Conservation (phyloP, 2,113 vertebrate species). For the Macquaria ambigua region DNA sequence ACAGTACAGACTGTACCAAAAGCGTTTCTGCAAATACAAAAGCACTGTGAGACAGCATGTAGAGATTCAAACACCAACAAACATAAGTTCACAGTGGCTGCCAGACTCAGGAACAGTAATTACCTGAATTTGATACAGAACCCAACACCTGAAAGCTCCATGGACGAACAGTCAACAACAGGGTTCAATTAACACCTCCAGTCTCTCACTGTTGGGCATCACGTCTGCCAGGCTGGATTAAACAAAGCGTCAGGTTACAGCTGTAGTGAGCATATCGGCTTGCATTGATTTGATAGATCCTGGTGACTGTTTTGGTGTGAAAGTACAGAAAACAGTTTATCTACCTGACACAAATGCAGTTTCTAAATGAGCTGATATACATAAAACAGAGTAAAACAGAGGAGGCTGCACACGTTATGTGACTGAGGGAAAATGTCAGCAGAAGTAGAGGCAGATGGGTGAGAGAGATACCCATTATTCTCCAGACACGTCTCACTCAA, state of each 20-base stretch:
- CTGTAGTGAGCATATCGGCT: constrained; percentile 23
- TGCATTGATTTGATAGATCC: constrained; percentile 22
- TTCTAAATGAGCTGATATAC: neutral
- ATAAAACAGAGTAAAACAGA: neutral
- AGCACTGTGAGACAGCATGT: neutral
- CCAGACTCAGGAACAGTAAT: constrained; percentile 67
- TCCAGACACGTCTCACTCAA: constrained; percentile 34
- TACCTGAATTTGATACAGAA: constrained; percentile 73
- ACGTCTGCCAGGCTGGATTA: constrained; percentile 44
- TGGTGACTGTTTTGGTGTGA: neutral
- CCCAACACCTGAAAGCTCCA: constrained; percentile 63
- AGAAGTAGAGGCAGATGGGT: constrained; percentile 42
- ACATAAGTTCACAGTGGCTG: neutral
- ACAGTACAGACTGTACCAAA: constrained; percentile 4
- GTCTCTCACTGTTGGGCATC: constrained; percentile 34
- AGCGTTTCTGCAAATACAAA: neutral
- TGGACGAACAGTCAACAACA: constrained; percentile 55
- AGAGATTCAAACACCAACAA: constrained; percentile 2
- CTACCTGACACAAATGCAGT: neutral
- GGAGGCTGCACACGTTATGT: neutral
- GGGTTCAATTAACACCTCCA: constrained; percentile 66
- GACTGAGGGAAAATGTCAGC: constrained; percentile 45
- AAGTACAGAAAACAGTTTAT: constrained; percentile 23
- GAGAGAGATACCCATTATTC: constrained; percentile 47
- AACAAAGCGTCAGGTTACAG: constrained; percentile 58